Evolutionary conservation across 2,888 invertebrate genomes (phyloP).

Genomic region (Thymelicus sylvestris): DNA sequence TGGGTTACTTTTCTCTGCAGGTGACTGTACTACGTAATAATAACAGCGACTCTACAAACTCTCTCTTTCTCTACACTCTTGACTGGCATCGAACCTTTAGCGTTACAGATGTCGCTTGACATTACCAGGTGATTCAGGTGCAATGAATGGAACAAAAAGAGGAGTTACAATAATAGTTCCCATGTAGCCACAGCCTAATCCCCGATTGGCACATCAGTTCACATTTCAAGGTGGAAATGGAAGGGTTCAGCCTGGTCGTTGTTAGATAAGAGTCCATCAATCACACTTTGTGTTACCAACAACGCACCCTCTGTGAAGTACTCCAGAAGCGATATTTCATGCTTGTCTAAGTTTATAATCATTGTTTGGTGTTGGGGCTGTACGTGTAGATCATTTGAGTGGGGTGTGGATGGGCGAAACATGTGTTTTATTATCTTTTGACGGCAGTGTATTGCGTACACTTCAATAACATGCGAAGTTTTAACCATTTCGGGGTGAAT

Average conservation of each 20-base stretch:
- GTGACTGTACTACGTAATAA: too few species aligned
- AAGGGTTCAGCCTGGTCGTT: constrained; percentile 60
- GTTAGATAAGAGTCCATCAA: constrained; percentile 76
- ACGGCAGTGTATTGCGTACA: constrained; percentile 10
- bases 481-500: too few species aligned
- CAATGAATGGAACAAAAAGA: too few species aligned
- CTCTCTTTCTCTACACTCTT: too few species aligned
- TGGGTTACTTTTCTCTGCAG: too few species aligned
- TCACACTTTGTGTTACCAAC: constrained; percentile 74
- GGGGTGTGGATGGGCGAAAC: constrained; percentile 23
- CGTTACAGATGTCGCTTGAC: not conserved
- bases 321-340: constrained; percentile 57
- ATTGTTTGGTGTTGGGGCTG: constrained; percentile 46
- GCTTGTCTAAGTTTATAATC: constrained; percentile 56
- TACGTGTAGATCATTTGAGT: constrained; percentile 43
- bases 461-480: too few species aligned
- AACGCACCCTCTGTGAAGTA: constrained; percentile 40
- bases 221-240: constrained; percentile 64
- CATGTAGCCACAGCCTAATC: constrained; percentile 39
- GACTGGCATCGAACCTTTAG: not conserved
- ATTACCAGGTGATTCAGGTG: too few species aligned
- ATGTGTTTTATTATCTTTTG: constrained; percentile 26
- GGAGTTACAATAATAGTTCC: not conserved
- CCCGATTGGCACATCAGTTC: constrained; percentile 64
- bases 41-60: too few species aligned